Evolutionary conservation across 2,888 invertebrate genomes (phyloP).

Genomic region (Drosophila antonietae): DNA sequence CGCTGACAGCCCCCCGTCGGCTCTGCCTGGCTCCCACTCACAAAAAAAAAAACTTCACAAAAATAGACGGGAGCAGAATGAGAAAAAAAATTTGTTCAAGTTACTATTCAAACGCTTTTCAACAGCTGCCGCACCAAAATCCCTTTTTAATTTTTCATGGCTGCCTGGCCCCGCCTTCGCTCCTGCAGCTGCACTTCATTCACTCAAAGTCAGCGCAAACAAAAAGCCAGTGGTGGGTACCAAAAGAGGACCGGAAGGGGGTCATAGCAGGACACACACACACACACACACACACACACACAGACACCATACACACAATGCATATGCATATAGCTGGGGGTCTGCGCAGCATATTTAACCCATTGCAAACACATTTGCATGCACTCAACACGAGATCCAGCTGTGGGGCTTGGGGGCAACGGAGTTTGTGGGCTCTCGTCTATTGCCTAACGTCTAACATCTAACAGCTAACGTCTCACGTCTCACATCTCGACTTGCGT

Average conservation of each 20-base stretch:
- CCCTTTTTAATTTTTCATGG: conserved; percentile 78
- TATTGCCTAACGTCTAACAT: conserved; percentile 16
- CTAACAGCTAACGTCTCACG: conserved; percentile 17
- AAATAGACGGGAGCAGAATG: background rate
- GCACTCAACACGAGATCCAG: conserved; percentile 52
- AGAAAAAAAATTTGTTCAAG: conserved; percentile 69
- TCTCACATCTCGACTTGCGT: conserved; percentile 25
- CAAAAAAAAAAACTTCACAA: conserved; percentile 12
- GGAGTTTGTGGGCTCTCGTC: conserved; percentile 20
- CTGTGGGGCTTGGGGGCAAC: conserved; percentile 11
- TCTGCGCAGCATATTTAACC: conserved; percentile 67
- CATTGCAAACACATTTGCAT: conserved; percentile 75
- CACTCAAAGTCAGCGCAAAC: conserved; percentile 74
- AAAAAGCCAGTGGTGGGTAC: conserved; percentile 43
- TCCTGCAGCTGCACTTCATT: conserved; percentile 37
- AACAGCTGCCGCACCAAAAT: conserved; percentile 74
- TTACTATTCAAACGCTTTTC: conserved; percentile 73
- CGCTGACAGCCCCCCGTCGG: conserved; percentile 39
- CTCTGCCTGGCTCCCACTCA: background rate
- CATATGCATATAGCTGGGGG: conserved; percentile 59
- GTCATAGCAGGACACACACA: conserved; percentile 15
- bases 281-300: background rate
- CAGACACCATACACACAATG: conserved; percentile 38
- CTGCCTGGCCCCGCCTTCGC: conserved; percentile 24
- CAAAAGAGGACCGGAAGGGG: background rate